Conservation (phyloP, 2,888 invertebrate genomes). For the Caenorhabditis japonica region DNA sequence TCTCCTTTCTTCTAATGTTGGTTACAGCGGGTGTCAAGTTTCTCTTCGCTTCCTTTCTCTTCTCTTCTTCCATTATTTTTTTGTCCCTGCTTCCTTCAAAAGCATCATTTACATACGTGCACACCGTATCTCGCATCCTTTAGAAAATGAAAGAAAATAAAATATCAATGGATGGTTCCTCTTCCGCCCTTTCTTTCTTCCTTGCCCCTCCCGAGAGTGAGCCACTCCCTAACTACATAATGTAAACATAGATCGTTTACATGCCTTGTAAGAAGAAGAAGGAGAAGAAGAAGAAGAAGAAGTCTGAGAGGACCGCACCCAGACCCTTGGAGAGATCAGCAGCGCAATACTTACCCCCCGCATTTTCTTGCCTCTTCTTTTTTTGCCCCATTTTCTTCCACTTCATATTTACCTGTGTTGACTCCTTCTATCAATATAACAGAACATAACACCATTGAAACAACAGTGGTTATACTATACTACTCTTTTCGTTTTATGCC, state of each 20-base stretch:
- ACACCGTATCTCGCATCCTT: too few species aligned
- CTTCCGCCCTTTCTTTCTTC: slow-evolving; percentile 1
- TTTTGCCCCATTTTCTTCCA: slow-evolving; percentile 9
- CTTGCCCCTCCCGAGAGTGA: slow-evolving; percentile 21
- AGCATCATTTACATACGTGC: slow-evolving; percentile 48
- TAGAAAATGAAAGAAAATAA: slow-evolving; percentile 24
- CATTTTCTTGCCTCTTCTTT: too few species aligned
- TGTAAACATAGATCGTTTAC: slow-evolving; percentile 51
- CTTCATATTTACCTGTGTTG: slow-evolving; percentile 19
- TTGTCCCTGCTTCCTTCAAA: slow-evolving; percentile 5
- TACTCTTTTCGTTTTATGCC: too few species aligned
- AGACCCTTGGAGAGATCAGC: slow-evolving; percentile 17
- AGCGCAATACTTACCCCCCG: neutral
- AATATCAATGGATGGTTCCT: slow-evolving; percentile 28
- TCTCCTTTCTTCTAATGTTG: slow-evolving; percentile 38
- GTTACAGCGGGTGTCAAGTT: slow-evolving; percentile 41
- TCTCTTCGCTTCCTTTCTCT: slow-evolving; percentile 29
- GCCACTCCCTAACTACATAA: slow-evolving; percentile 54
- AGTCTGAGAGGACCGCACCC: slow-evolving; percentile 37
- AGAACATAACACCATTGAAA: slow-evolving; percentile 3
- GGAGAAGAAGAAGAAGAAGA: too few species aligned
- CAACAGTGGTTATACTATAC: too few species aligned
- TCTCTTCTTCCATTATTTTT: slow-evolving; percentile 6
- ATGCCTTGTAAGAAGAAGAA: slow-evolving; percentile 41
- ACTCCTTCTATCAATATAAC: slow-evolving; percentile 6